phyloP scores from a whole-genome alignment of 2,113 vertebrate genomes.

The Physeter macrocephalus region DNA sequence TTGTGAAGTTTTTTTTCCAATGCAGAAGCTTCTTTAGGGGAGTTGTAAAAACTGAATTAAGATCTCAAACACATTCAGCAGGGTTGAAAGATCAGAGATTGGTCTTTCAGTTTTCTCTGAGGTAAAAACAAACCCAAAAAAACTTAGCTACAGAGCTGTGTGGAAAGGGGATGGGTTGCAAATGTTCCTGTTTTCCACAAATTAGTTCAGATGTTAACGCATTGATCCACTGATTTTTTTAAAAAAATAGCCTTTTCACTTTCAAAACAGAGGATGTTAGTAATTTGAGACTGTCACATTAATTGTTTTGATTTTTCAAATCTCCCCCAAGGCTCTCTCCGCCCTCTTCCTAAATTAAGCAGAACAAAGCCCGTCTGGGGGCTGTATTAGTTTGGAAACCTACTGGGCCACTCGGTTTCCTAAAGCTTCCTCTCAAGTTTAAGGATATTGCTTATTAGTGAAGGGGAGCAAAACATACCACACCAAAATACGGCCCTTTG shows the following conservation, averaged over 20 bases:
- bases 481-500: not conserved
- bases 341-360: not conserved
- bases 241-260: not conserved
- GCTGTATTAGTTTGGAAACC: not conserved
- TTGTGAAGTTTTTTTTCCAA: not conserved
- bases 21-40: not conserved
- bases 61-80: not conserved
- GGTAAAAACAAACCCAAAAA: not conserved
- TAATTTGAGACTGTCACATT: not conserved
- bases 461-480: not conserved
- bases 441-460: constrained; percentile 3
- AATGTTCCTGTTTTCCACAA: not conserved
- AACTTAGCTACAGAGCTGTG: not conserved
- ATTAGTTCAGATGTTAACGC: not conserved
- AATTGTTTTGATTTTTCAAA: constrained; percentile 15
- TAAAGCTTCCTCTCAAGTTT: constrained; percentile 11
- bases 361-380: constrained; percentile 11
- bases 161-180: not conserved
- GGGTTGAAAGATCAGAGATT: not conserved
- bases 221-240: not conserved
- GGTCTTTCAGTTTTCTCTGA: not conserved
- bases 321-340: not conserved
- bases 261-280: constrained; percentile 1
- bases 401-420: not conserved
- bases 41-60: not conserved